Base-by-base conservation (phyloP, 2,888 invertebrate genomes). In the Pollenia labialis region DNA sequence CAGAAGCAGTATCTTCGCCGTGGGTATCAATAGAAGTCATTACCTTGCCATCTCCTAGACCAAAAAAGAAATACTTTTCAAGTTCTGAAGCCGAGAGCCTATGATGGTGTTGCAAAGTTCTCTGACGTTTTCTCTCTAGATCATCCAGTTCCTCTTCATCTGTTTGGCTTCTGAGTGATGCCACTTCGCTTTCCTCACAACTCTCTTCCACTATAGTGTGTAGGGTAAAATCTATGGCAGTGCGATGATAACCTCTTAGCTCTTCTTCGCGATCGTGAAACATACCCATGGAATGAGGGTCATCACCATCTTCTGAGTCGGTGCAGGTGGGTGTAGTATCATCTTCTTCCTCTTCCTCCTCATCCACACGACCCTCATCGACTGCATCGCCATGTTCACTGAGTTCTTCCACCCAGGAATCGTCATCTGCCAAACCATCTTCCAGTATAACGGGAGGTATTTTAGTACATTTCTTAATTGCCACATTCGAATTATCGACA, bases 161-260 rank as follows among this genome's bases (percentile, higher is more conserved):
- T 16, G 91, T 91, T 52, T 90, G 89, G 7, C 90, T 90, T 46
- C 92, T 89, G 81, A 91, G 88, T 0, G 95, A 96, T 90, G 97
- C 97, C 86, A 96, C 95, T 93, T 97, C 97, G 93, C 98, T 98
- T 93, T 98, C 98, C 94, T 98, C 98, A 93, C 98, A 98, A 90
- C 97, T 98, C 93, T 98, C 98, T 94, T 98, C 98, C 44, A 98
- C 96, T 89, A 98, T 98, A 0, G 98, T 98, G 91, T 98, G 98
- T 88, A 98, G 94, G 1, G 98, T 98, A 92, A 98, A 97, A 93
- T 98, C 97, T 90, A 98, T 96, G 1, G 96, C 96, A 81, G 96
- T 95, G 75, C 97, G 95, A 91, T 97, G 96, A 91, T 97, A 97
- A n/a, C 96, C 96, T 6, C 97, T 94, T 62, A 97, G 94, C 88